Evolutionary conservation across 92 coral and sea anemone genomes (phyloP), one percentile per base, ranked within the genome.

Genomic region (Epizoanthus fatuus): DNA sequence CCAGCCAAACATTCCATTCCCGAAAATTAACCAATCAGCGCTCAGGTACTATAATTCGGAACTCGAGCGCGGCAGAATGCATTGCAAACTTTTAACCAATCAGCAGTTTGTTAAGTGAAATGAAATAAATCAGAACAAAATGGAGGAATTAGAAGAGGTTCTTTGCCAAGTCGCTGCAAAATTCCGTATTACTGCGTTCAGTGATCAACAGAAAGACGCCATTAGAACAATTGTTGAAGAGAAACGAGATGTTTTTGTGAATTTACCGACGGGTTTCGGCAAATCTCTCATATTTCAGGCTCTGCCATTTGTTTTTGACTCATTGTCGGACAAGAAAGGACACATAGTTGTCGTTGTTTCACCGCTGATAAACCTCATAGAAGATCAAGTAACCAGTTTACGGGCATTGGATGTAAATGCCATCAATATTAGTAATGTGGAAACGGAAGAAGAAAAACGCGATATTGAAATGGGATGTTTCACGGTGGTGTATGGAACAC

Each of bases 341-440:
- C 79, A 78, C 12, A 66, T 77, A 39, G 90, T 87, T 74, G 74
- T 52, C 22, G 90, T 80, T 80, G 75, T 87, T 13, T 79, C 86
- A 29, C 86, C 90, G 14, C 80, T 87, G 3, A 54, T 87, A 16
- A 81, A 66, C 82, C 91, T 87, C 14, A 87, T 87, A 52, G 80
- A 80, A 70, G 90, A 90, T 25, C 93, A 90, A 59, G 90, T 90
- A 29, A 55, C 52, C 45, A 85, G 78, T 38, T 63, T 90, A n/a
- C 58, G 29, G 20, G 73, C 58, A 42, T 64, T 80, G 16, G 93
- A 90, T 9, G 80, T 90, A 10, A 44, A 71, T 29, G 87, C 93
- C 15, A 86, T 82, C 15, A 81, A 74, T 58, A 40, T 86, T 12
- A 90, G 86, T 47, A 87, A 86, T 40, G 69, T 88, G 25, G 59